Percentiles rank a stretch among this genome's conserved stretches.
Evolutionary conservation across 2,888 invertebrate species (phyloP).

Genomic region (Bruchidius siliquastri): DNA sequence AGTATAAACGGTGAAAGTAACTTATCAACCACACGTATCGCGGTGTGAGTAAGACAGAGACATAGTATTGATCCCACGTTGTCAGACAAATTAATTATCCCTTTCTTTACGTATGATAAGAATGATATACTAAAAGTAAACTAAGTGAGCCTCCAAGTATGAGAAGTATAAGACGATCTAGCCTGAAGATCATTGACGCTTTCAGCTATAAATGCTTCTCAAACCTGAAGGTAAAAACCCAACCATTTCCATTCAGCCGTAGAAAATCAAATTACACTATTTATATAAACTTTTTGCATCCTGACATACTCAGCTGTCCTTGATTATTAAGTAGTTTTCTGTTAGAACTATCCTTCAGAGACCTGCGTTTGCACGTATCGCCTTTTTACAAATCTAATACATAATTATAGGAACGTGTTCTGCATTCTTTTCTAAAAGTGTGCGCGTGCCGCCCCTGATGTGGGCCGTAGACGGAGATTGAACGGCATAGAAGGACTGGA

Average conservation of each 20-base stretch:
- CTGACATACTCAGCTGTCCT: neutral
- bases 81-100: too few species aligned
- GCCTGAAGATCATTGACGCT: too few species aligned
- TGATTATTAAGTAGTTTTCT: neutral
- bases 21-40: too few species aligned
- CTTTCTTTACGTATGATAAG: too few species aligned
- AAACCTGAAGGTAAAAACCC: neutral
- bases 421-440: neutral
- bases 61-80: too few species aligned
- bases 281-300: neutral
- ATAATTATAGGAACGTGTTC: neutral
- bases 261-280: neutral
- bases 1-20: too few species aligned
- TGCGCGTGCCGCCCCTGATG: neutral
- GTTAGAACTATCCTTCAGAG: neutral
- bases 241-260: neutral
- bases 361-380: neutral
- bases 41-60: too few species aligned
- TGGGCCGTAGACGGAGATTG: neutral
- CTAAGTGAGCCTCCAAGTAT: too few species aligned
- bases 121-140: too few species aligned
- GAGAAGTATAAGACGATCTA: too few species aligned
- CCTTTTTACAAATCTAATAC: neutral
- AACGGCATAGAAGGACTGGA: neutral
- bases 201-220: too few species aligned